Conservation (phyloP, 2,888 invertebrate species). For the Caenorhabditis plicata region DNA sequence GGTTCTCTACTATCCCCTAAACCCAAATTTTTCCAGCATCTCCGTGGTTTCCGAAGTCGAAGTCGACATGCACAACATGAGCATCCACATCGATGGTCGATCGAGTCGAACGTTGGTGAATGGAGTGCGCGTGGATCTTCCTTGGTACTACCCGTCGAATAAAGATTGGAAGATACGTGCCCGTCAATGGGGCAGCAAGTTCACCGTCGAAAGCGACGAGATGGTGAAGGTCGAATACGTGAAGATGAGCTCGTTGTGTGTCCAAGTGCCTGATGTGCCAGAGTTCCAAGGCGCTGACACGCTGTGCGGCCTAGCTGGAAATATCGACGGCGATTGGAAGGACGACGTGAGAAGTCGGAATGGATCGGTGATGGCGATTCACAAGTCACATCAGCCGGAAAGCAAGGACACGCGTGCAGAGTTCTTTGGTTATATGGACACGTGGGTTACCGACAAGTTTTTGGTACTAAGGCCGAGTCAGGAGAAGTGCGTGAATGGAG, state of each 20-base stretch:
- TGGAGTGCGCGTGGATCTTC: conserved; percentile 37
- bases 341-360: conserved; percentile 43
- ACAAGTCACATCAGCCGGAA: conserved; percentile 17
- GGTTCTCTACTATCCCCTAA: background rate
- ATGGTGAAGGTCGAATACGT: conserved; percentile 36
- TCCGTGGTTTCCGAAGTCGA: conserved; percentile 46
- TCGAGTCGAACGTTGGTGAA: conserved; percentile 41
- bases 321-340: conserved; percentile 44
- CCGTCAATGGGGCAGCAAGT: conserved; percentile 29
- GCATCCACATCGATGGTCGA: conserved; percentile 42
- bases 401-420: conserved; percentile 9
- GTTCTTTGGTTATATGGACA: conserved; percentile 32
- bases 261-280: conserved; percentile 45
- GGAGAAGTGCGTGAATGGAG: conserved; percentile 37
- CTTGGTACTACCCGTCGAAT: conserved; percentile 51
- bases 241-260: conserved; percentile 28
- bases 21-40: conserved; percentile 28
- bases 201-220: conserved; percentile 36
- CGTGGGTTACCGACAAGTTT: conserved; percentile 46
- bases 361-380: conserved; percentile 26
- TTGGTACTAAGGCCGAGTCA: conserved; percentile 27
- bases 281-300: conserved; percentile 38
- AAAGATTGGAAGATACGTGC: conserved; percentile 13
- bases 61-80: conserved; percentile 44
- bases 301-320: conserved; percentile 56